Evolutionary conservation across 2,113 vertebrate species (phyloP).

Genomic region (Anthoscopus minutus): DNA sequence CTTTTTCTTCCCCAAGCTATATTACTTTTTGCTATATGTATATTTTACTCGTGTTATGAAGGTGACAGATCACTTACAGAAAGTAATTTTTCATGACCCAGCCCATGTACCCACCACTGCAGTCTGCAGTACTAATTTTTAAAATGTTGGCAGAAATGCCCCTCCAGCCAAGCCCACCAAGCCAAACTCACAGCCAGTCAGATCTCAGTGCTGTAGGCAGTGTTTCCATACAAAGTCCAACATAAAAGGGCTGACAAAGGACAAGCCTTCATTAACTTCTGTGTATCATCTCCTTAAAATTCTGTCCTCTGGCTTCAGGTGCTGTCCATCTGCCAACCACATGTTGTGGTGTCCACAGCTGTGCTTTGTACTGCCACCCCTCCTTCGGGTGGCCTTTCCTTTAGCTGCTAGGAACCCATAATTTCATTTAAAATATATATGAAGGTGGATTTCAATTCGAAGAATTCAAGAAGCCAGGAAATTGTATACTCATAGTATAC

Average conservation of each 20-base stretch:
- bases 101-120: background rate
- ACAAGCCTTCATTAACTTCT: background rate
- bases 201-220: background rate
- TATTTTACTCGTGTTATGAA: background rate
- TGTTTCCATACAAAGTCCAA: background rate
- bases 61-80: background rate
- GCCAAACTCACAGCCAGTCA: background rate
- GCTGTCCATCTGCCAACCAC: background rate
- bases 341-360: background rate
- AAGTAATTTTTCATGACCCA: background rate
- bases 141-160: background rate
- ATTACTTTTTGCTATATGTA: background rate
- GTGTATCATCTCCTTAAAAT: background rate
- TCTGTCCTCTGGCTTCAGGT: background rate
- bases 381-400: background rate
- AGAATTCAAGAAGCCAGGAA: background rate
- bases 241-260: background rate
- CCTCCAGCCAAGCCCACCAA: background rate
- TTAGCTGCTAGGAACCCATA: background rate
- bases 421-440: background rate
- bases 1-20: background rate
- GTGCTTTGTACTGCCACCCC: background rate
- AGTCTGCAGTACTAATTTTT: background rate
- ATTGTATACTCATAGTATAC: background rate
- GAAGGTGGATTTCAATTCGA: background rate